Evolutionary conservation across 2,797 vertebrate species (phyloP), one percentile per base, ranked within the genome.

Genomic region (Epinephelus malabaricus): DNA sequence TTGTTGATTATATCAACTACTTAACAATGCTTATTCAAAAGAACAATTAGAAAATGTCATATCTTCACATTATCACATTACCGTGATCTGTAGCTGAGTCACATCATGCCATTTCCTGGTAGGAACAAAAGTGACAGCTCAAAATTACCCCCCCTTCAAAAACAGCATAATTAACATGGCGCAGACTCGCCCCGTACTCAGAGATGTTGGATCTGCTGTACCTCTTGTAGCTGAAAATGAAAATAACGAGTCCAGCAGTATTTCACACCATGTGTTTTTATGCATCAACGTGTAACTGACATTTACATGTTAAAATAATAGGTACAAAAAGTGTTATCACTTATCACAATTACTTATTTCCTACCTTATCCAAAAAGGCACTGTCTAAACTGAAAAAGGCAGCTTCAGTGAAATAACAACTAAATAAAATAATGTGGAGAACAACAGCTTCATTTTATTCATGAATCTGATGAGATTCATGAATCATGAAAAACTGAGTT

Each of bases 1-100:
- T 58, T 56, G 72, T 68, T 70, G 70, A 81, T 72, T 61, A 45
- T 62, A 83, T 81, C 68, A 69, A 72, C 51, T 73, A 25, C 19
- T 59, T 58, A 82, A 70, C 34, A 34, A 34, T 34, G 77, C 69
- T 40, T 25, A 55, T 73, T 79, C n/a, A 74, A 59, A 49, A 70
- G 45, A 79, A 76, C 50, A 77, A 70, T 73, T 70, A 51, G 15
- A 79, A 49, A 58, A 60, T 76, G 54, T 83, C 58, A 49, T 73
- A 73, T 73, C 72, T 82, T 73, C 2, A 30, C 27, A 30, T 30
- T 30, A 65, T 47, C 51, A 47, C 64, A 34, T 60, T 55, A 49
- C 55, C 60, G 59, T 7, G 10, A 73, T 61, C 49, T 49, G 50
- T 9, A 7, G 54, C 43, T 49, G 30, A 54, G 81, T n/a, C 21